phyloP scores from a whole-genome alignment of 2,888 invertebrate genomes.

The Merodon equestris region DNA sequence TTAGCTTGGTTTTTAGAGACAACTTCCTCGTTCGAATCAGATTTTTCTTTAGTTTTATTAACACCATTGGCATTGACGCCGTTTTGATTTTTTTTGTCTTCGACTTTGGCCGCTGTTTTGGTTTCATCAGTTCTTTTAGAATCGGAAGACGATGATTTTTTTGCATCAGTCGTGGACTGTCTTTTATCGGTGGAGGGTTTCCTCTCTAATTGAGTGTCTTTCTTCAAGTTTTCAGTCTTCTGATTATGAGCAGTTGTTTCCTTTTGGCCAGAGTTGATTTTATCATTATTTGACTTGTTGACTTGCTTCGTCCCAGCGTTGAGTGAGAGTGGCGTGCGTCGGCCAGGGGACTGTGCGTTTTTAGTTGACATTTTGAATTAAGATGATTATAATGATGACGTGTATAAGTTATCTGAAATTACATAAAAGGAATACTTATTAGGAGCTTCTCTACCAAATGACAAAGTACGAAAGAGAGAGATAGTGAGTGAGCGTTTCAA shows the following conservation, averaged over 20 bases:
- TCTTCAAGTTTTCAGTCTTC: slow-evolving; percentile 69
- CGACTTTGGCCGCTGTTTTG: slow-evolving; percentile 58
- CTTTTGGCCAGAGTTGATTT: slow-evolving; percentile 62
- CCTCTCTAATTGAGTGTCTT: slow-evolving; percentile 57
- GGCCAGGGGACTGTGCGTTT: slow-evolving; percentile 72
- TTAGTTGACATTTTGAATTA: slow-evolving; percentile 73
- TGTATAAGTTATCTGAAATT: slow-evolving; percentile 22
- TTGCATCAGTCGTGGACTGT: slow-evolving; percentile 25
- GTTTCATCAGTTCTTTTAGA: slow-evolving; percentile 25
- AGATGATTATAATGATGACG: slow-evolving; percentile 19
- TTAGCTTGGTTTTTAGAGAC: slow-evolving; percentile 62
- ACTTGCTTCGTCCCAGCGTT: slow-evolving; percentile 64
- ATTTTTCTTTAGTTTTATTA: slow-evolving; percentile 61
- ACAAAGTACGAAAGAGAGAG: too few species aligned
- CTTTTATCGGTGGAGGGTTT: slow-evolving; percentile 58
- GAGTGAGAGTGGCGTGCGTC: slow-evolving; percentile 72
- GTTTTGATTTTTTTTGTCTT: slow-evolving; percentile 73
- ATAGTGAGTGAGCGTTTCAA: too few species aligned
- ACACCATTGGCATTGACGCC: slow-evolving; percentile 69
- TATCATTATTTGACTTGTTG: slow-evolving; percentile 54
- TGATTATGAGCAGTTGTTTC: slow-evolving; percentile 59
- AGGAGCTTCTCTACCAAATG: too few species aligned
- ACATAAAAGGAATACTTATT: not conserved
- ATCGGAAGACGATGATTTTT: slow-evolving; percentile 32
- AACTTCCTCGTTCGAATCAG: slow-evolving; percentile 20